Base-by-base conservation (phyloP, 2,888 invertebrate genomes). In the Oxystoma pomonae region DNA sequence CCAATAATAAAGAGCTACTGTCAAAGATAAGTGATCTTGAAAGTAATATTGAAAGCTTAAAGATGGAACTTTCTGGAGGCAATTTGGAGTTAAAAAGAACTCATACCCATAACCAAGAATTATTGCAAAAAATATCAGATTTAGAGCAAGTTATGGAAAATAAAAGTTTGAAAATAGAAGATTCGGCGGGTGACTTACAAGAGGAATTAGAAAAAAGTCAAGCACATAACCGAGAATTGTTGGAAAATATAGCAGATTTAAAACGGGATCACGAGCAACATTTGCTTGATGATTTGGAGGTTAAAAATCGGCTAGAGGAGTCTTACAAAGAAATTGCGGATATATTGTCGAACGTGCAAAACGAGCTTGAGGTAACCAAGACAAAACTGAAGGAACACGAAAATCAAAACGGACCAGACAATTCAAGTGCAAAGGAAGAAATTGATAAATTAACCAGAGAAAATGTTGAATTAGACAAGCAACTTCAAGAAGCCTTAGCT, bases 391-490 rank as follows among this genome's bases (percentile, higher is more conserved):
- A 62, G n/a, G 20, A 57, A 21, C 7, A 19, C 12, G 22, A 57
- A 57, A 12, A 16, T 57, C 16, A 57, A 7, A 19, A 65, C 79
- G 80, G 81, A 75, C 79, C 84, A n/a, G 83, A 83, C 72, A 77
- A 81, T 20, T 83, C 84, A 70, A 84, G 85, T 69, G 2, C 57
- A n/a, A 16, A 3, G 3, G 56, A 21, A 22, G 63, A 63, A 56
- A 63, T 59, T 22, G 19, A 50, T 9, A 63, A 7, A 18, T 52
- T 63, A 9, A 21, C 22, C 2, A 18, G 20, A 52, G 52, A 61
- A 55, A 59, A 64, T 55, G 58, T 22, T 16, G 21, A 61, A n/a
- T 71, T 72, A 19, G 70, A 75, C 55, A 68, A 72, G 62, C 67
- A 72, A 62, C 20, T 68, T 20, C 66, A 71, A 60, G 70, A 72